A percentile compares a stretch with the other conserved stretches of the same genome.
Conservation (phyloP, 2,888 invertebrate species). For the Amiota mariae region DNA sequence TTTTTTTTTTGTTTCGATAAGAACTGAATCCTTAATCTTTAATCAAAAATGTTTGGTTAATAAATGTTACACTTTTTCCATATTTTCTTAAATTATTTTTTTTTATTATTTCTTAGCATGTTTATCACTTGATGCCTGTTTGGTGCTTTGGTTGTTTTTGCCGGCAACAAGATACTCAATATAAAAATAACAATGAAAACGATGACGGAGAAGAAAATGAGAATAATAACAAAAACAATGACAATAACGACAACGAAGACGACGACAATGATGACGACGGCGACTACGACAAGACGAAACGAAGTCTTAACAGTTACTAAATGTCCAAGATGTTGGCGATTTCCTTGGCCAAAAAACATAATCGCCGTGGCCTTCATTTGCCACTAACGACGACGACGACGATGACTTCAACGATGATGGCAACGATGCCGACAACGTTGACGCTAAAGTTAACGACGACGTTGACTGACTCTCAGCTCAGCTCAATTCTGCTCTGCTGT, state of each 20-base stretch:
- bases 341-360: slow-evolving; percentile 42
- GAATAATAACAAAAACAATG: no score
- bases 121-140: not conserved
- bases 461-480: slow-evolving; percentile 30
- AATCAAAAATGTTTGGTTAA: no score
- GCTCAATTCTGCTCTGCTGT: not conserved
- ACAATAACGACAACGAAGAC: not conserved
- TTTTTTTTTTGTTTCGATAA: not conserved
- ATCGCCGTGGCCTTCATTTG: slow-evolving; percentile 62
- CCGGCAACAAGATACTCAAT: no score
- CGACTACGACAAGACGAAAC: slow-evolving; percentile 60
- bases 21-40: no score
- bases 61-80: not conserved
- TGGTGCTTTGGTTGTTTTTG: not conserved
- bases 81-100: not conserved
- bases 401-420: not conserved
- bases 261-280: slow-evolving; percentile 41
- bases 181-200: no score
- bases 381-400: slow-evolving; percentile 27
- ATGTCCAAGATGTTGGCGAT: slow-evolving; percentile 64
- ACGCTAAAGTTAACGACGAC: slow-evolving; percentile 33
- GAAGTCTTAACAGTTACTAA: slow-evolving; percentile 71
- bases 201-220: no score
- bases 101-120: slow-evolving; percentile 13
- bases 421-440: not conserved